These are phyloP conservation scores for Parotia lawesii DNA, from an alignment of 2,113 vertebrate genomes.

Conservation along the genomic window DNA sequence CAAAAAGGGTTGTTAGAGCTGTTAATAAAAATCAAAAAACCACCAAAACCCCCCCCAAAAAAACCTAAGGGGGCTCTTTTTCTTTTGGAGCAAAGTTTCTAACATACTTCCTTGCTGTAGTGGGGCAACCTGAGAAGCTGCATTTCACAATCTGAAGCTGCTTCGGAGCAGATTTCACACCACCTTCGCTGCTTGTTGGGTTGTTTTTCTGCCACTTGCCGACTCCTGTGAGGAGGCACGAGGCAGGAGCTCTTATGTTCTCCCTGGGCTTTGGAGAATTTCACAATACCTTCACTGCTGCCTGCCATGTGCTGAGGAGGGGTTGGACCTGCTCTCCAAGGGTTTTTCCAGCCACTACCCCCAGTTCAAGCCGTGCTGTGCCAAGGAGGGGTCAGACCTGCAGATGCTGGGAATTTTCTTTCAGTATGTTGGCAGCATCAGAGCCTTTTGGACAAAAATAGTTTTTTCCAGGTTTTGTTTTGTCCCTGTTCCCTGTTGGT, in stretches of 20 bases:
- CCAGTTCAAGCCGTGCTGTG: not conserved
- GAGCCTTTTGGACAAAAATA: not conserved
- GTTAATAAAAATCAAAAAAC: not conserved
- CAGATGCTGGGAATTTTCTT: not conserved
- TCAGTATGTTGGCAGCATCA: not conserved
- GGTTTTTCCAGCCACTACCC: not conserved
- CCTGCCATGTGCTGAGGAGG: not conserved
- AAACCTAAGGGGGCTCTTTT: not conserved
- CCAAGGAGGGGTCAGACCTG: not conserved
- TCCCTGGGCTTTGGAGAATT: not conserved
- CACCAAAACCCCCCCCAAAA: not conserved
- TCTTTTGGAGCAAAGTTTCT: not conserved
- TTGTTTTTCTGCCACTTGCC: too few species aligned
- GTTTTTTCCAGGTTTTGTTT: not conserved
- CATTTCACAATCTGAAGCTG: not conserved
- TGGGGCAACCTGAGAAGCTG: not conserved
- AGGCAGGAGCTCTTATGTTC: not conserved
- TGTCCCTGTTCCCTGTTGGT: not conserved
- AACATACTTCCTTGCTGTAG: not conserved
- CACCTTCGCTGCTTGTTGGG: not conserved
- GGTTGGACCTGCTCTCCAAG: not conserved
- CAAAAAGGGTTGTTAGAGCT: not conserved
- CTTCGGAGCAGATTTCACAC: not conserved
- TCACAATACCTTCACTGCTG: not conserved
- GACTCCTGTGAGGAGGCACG: too few species aligned